phyloP scores from a whole-genome alignment of 2,113 vertebrate genomes.

The Dolichallabes microphthalmus region DNA sequence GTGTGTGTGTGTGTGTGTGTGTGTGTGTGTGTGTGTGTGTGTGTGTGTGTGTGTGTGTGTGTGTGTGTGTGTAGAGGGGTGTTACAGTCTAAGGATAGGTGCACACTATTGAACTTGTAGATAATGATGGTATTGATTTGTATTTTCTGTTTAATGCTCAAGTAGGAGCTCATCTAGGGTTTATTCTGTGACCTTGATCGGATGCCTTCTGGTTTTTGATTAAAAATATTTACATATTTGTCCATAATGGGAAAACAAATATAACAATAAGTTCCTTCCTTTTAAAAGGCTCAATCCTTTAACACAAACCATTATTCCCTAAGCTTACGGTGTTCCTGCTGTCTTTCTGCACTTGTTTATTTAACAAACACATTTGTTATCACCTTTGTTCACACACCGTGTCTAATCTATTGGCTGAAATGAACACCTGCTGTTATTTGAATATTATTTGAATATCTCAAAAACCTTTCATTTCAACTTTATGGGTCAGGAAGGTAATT shows the following conservation, averaged over 20 bases:
- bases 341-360: constrained; percentile 8
- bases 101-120: constrained; percentile 15
- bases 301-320: not conserved
- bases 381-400: not conserved
- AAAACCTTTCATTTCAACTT: not conserved
- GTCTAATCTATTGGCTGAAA: not conserved
- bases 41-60: constrained; percentile 9
- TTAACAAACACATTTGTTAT: constrained; percentile 15
- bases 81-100: constrained; percentile 10
- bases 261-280: not conserved
- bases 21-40: constrained; percentile 8
- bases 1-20: too few relatives aligned
- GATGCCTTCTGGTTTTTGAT: not conserved
- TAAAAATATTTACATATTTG: not conserved
- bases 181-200: not conserved
- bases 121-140: constrained; percentile 39
- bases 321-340: not conserved
- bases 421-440: not conserved
- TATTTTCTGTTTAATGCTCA: constrained; percentile 7
- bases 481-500: not conserved
- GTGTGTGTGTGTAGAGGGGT: not conserved
- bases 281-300: not conserved
- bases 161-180: not conserved
- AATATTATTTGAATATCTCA: constrained; percentile 16
- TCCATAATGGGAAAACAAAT: not conserved